phyloP scores from a whole-genome alignment of 2,888 invertebrate genomes.

The Nomada flava region DNA sequence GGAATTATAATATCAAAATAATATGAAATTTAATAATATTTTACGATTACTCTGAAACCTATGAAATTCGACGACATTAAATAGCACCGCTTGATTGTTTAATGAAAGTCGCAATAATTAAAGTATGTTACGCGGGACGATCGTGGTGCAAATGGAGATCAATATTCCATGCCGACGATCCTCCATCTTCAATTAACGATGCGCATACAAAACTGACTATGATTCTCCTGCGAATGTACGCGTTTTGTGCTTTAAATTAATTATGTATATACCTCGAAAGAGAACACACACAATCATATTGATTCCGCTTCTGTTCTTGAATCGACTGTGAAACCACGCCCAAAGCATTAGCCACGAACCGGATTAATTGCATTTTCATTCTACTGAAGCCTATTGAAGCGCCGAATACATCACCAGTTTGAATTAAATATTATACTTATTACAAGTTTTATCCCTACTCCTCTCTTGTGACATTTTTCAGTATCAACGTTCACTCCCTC shows the following conservation, averaged over 20 bases:
- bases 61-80: no score
- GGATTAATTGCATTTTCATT: not conserved
- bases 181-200: constrained; percentile 42
- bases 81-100: no score
- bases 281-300: not conserved
- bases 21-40: no score
- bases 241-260: constrained; percentile 60
- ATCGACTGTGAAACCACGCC: not conserved
- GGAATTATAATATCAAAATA: no score
- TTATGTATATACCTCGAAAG: constrained; percentile 33
- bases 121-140: constrained; percentile 24
- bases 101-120: not conserved
- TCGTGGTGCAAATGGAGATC: constrained; percentile 28
- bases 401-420: not conserved
- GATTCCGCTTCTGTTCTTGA: not conserved
- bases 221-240: constrained; percentile 27
- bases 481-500: not conserved
- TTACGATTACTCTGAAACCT: no score
- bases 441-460: no score
- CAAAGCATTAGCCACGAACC: no score
- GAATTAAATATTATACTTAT: no score
- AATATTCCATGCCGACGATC: constrained; percentile 1
- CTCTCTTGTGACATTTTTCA: no score
- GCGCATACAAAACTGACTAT: constrained; percentile 6
- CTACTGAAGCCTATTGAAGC: not conserved